A percentile compares a stretch with the other conserved stretches of the same genome.
These are phyloP conservation scores for Eudorcas thomsonii DNA, from an alignment of 2,113 vertebrate genomes.

Conservation along the genomic window DNA sequence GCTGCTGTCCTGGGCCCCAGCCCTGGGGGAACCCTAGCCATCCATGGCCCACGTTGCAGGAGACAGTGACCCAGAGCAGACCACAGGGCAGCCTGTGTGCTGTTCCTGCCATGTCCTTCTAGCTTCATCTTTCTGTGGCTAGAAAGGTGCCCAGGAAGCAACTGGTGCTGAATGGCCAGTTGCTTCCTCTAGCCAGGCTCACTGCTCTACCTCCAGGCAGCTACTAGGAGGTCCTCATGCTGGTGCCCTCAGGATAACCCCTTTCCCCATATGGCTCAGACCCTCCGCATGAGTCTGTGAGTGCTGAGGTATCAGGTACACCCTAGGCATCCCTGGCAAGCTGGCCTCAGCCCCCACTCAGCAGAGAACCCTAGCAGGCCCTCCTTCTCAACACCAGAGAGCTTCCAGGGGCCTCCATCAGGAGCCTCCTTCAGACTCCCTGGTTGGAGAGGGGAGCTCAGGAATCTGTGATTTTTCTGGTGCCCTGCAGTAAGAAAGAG, in stretches of 20 bases:
- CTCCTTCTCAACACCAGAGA: not conserved
- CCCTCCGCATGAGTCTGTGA: not conserved
- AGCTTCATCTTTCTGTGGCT: not conserved
- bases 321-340: not conserved
- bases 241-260: not conserved
- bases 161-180: not conserved
- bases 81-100: not conserved
- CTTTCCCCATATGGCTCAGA: not conserved
- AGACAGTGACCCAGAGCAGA: not conserved
- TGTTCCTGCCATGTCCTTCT: not conserved
- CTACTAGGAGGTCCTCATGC: not conserved
- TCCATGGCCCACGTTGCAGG: not conserved
- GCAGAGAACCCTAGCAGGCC: not conserved
- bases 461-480: not conserved
- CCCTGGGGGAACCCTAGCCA: not conserved
- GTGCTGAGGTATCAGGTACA: not conserved
- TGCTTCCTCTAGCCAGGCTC: not conserved
- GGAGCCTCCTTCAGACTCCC: not conserved
- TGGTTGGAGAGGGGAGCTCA: not conserved
- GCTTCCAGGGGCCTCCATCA: not conserved
- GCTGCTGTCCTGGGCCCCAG: not conserved
- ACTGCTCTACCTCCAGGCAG: not conserved
- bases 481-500: not conserved
- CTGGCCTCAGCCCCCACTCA: not conserved
- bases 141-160: not conserved